Evolutionary conservation across 2,797 vertebrate genomes (phyloP).

Genomic region (Rhabdophis nuchalis): DNA sequence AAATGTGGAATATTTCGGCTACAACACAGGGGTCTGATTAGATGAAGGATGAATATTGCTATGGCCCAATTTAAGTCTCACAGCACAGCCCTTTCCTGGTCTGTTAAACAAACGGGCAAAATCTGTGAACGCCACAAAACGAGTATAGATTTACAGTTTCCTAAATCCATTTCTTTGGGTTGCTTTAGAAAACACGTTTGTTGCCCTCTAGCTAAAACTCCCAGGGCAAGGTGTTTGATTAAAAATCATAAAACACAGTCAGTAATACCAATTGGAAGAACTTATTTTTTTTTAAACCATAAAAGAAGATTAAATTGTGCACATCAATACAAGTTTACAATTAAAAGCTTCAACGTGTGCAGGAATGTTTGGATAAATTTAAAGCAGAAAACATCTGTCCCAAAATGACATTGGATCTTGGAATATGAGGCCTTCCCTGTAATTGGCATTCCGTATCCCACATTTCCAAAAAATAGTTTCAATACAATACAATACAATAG

Average conservation of each 20-base stretch:
- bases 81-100: not conserved
- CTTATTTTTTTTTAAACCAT: not conserved
- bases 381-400: not conserved
- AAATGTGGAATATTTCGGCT: not conserved
- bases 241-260: not conserved
- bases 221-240: not conserved
- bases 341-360: not conserved
- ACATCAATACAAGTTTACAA: not conserved
- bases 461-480: not conserved
- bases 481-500: too few relatives aligned
- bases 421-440: not conserved
- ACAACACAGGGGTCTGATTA: not conserved
- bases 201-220: not conserved
- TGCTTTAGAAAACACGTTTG: not conserved
- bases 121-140: not conserved
- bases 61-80: not conserved
- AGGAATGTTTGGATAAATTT: not conserved
- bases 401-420: not conserved
- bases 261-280: not conserved
- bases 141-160: not conserved
- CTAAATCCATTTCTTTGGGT: not conserved
- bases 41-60: not conserved
- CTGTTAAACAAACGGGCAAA: not conserved
- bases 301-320: not conserved
- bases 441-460: not conserved